Base-by-base conservation (phyloP, 1,140 invertebrate species). In the Philopotamus ludificatus region DNA sequence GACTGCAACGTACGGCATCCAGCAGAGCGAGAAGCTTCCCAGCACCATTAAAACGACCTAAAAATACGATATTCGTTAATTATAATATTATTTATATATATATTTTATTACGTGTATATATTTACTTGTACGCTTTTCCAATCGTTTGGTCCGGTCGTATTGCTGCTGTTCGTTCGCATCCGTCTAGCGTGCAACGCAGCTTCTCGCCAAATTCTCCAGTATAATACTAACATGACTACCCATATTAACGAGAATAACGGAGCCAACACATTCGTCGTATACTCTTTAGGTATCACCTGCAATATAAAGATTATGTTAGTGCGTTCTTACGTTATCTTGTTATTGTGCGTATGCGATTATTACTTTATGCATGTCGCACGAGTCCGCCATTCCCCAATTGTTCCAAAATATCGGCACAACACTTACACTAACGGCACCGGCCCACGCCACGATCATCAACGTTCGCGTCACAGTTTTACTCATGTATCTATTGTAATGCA, bases 21-120 rank as follows among this genome's bases (percentile, higher is more conserved):
- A 90, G 72, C 87, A 89, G 25, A 90, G 75, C 0, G 88, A 86
- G 68, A 90, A 91, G 54, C 86, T 88, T 9, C 88, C 88, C 66
- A 90, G 77, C 8, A 90, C 87, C 39, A 88, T 78, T 4, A 90
- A 74, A 47, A 90, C 87, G 16, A 90, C 86, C 87, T 89, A 53
- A 39, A 41, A 34, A 34, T 47, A 10, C 18, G 15, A 41, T 12
- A 34, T 34, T 34, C 42, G 3, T 41, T 9, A 41, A 57, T 57
- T 9, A 41, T 9, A 18, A 10, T 18, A 25, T 53, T 53, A 26
- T 7, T 3, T 55, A 4, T 28, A 9, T 12, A 15, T 3, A 20
- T 20, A 53, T 53, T 20, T 26, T 57, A 10, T n/a, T 20, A 39
- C 41, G 20, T 44, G 15, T 15, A 26, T 45, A 12, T 45, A 9